Base-by-base conservation (phyloP, 2,113 vertebrate species). In the Puffinus mauretanicus region DNA sequence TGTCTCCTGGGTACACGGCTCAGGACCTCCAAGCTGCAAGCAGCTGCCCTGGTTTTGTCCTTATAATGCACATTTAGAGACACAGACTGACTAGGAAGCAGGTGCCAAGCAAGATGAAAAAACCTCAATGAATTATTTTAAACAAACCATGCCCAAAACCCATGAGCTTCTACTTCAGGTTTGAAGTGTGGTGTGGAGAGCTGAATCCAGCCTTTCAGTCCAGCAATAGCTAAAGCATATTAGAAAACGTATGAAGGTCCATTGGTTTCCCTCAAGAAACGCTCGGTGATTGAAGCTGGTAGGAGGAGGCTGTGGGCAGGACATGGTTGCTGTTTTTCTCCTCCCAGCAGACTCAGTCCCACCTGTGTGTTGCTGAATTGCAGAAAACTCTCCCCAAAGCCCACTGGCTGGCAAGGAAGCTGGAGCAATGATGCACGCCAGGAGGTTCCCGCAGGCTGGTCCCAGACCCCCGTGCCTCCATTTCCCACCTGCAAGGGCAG, bases 1-100 rank as follows among this genome's bases (percentile, higher is more conserved):
- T 57, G 34, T 42, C 54, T 71, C 44, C 11, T 2, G 12, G 47
- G 20, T 46, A 30, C 26, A 13, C 0, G 0, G 32, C 40, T 71
- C 38, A 51, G 57, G 36, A 58, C 22, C 13, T 67, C n/a, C n/a
- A 54, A 54, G 44, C 7, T 2, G 1, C 0, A 3, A 94, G 47
- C 2, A 2, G 34, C 47, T 79, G 34, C 34, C 61, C 20, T n/a
- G 36, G 8, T 69, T 84, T 88, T 82, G 22, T 55, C 60, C n/a
- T 80, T 38, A 21, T 5, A 76, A 49, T 6, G 20, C 57, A 49
- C 34, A 29, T 46, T 17, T 49, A 27, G 82, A 72, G 21, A 57
- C 42, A 38, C 2, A n/a, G n/a, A 29, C 18, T 52, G 16, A 40
- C 29, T 6, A 16, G 42, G 25, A 67, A 85, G 19, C 15, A 65